Evolutionary conservation across 2,797 vertebrate species (phyloP).

Genomic region (Falco novaeseelandiae): DNA sequence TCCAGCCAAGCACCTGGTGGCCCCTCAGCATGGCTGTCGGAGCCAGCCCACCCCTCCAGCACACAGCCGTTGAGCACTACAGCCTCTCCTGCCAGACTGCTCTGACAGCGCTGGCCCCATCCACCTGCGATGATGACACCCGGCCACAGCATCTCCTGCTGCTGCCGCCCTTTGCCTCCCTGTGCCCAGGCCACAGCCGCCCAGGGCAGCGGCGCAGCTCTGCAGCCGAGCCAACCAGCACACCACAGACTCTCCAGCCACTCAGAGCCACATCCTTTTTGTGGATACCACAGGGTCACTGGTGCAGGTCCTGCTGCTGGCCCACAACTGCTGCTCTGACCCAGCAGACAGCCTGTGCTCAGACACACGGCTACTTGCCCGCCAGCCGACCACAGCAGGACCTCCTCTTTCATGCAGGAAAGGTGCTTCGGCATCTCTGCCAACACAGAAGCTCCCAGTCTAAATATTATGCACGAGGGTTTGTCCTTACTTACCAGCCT

Average conservation of each 20-base stretch:
- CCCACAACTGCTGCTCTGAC: background rate
- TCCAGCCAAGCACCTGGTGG: background rate
- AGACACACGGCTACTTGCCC: background rate
- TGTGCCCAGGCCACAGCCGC: background rate
- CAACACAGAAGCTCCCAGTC: background rate
- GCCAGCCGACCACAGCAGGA: rapidly evolving
- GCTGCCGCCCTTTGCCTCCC: background rate
- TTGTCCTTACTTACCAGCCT: background rate
- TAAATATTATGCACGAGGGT: background rate
- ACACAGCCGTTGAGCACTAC: rapidly evolving
- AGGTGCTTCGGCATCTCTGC: background rate
- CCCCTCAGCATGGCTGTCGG: background rate
- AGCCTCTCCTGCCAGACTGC: background rate
- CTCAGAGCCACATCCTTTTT: background rate
- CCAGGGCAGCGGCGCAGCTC: background rate
- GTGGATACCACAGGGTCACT: rapidly evolving
- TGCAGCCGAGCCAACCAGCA: rapidly evolving
- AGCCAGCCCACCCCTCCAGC: background rate
- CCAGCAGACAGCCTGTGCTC: background rate
- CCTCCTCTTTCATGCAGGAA: background rate
- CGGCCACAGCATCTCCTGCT: rapidly evolving
- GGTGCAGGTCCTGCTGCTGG: background rate
- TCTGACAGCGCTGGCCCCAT: background rate
- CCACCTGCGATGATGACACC: background rate
- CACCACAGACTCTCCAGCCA: background rate